Base-by-base conservation (phyloP, 2,888 invertebrate species). In the Latrodectus elegans region DNA sequence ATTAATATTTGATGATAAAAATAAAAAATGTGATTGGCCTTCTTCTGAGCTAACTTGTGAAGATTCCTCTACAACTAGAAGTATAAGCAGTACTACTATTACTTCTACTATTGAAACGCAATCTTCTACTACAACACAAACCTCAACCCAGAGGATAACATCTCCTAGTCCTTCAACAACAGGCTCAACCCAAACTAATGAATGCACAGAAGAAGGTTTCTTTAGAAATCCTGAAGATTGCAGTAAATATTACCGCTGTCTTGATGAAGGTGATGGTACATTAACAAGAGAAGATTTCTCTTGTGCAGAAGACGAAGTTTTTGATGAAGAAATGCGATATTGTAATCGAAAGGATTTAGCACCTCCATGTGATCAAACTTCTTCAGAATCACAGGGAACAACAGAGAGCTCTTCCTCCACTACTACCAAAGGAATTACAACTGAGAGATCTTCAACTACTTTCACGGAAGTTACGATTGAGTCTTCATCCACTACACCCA, bases 21-120 rank as follows among this genome's bases (percentile, higher is more conserved):
- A 78, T 64, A 85, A 83, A 15, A 87, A 95, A 78, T 96, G 96
- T 91, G 95, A 95, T 9, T 96, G 96, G 96, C 96, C 96, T 0
- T 94, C 95, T 91, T 94, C 95, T 91, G 94, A 95, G 8, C 94
- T 95, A 9, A 94, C 95, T 4, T 96, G 96, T 91, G 94, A 95
- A 12, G 11, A 22, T 91, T 74, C 84, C 17, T 70, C 83, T 3
- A 71, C 68, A 15, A 64, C 84, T 12, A 38, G 73, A 14, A 15
- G 38, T n/a, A 14, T 55, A n/a, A 68, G 72, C 12, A 38, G 51
- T 22, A 49, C 88, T 8, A 49, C 53, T 11, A 71, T n/a, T 3
- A 73, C 64, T 17, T 15, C 77, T n/a, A 64, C 77, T 14, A 4
- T 10, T 15, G 38, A 38, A 38, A 11, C 51, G 12, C 17, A 53